These are phyloP conservation scores for Linurgus olivaceus DNA, from an alignment of 2,797 vertebrate genomes.

Conservation along the genomic window DNA sequence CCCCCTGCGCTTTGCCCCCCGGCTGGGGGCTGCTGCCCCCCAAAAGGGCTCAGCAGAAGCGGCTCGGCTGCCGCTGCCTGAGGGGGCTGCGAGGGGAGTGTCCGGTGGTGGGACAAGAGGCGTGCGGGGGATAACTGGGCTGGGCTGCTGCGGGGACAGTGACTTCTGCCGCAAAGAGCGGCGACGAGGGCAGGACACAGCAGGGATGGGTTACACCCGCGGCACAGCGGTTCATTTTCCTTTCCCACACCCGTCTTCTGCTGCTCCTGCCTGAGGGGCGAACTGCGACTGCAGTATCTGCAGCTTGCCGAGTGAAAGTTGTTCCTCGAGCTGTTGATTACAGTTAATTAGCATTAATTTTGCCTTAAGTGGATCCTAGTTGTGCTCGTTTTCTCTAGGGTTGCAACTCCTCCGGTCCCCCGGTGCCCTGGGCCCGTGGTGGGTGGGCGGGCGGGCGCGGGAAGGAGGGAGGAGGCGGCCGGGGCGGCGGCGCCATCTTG, in stretches of 20 bases:
- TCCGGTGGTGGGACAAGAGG: accelerated
- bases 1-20: accelerated
- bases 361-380: neutral
- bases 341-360: conserved; percentile 35
- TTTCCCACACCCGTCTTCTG: neutral
- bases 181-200: neutral
- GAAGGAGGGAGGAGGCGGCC: too few species aligned
- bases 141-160: neutral
- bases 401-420: too few species aligned
- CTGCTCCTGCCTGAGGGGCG: neutral
- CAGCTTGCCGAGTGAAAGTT: neutral
- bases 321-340: neutral
- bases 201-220: neutral
- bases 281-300: neutral
- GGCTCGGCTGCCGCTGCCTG: neutral
- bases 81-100: neutral
- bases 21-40: neutral
- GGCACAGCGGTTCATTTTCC: neutral
- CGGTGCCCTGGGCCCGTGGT: neutral
- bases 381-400: neutral
- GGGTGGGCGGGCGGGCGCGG: too few species aligned
- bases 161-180: neutral
- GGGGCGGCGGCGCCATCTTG: conserved; percentile 43
- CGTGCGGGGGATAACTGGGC: too few species aligned
- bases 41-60: neutral